Evolutionary conservation across 2,797 vertebrate species (phyloP), one percentile per base, ranked within the genome.

Genomic region (Clarias laeviceps): DNA sequence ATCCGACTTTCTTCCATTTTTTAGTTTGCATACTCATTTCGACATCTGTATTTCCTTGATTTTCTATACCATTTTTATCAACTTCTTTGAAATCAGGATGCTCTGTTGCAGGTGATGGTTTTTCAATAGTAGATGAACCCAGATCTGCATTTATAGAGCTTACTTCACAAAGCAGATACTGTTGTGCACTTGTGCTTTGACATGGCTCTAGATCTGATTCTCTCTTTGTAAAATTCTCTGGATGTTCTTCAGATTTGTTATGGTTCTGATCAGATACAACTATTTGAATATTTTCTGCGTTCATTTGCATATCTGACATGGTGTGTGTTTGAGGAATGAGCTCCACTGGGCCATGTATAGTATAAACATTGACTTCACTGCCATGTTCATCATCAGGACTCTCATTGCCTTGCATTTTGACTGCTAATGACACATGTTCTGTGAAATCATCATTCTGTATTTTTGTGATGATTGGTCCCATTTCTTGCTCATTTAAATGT

Each of bases 1-100:
- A 90, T 17, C 88, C 90, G 72, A 90, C 85, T 64, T 64, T 64
- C 80, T 83, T 93, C 50, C 50, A 12, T 50, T 50, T 50, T 50
- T 50, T 50, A 50, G 45, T 82, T 73, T 81, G 34, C 40, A 7
- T 54, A 9, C 40, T 50, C 2, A 78, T 40, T 37, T 78, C 32
- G 61, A 68, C 24, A 29, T 68, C 29, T 57, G 17, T 81, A 3
- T 66, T 65, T 56, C 76, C 80, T 66, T 22, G 20, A 29, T 61
- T 22, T 45, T 54, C 78, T 32, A 59, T 32, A 27, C 2, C 50
- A 18, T 74, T 73, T 27, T 3, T 17, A 45, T 77, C 69, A 14
- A 61, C 70, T 45, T 73, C 12, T 20, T 59, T 82, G 34, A 56
- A 83, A 37, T 82, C 82, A 59, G 73, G 32, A n/a, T 32, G 11